Conservation (phyloP, 2,113 vertebrate species). For the Hydropotes inermis region DNA sequence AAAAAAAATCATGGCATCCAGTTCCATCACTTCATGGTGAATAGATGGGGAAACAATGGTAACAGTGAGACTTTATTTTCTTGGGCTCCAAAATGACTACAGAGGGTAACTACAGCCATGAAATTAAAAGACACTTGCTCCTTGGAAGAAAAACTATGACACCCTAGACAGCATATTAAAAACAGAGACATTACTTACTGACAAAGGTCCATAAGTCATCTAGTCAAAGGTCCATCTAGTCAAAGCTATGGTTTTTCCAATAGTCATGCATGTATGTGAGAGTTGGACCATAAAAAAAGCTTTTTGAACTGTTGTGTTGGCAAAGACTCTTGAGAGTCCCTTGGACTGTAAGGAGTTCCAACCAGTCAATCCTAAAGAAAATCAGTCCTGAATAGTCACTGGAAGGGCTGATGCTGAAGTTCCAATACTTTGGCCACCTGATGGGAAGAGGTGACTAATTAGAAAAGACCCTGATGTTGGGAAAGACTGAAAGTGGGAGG, state of each 20-base stretch:
- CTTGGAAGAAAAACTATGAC: neutral
- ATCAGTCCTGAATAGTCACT: neutral
- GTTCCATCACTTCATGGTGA: fast-evolving
- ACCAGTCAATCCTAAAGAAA: neutral
- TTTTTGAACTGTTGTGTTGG: neutral
- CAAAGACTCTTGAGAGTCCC: neutral
- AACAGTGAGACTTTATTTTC: neutral
- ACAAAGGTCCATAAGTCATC: neutral
- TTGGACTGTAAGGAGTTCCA: neutral
- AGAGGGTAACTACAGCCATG: neutral
- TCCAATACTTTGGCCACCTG: neutral
- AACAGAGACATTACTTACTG: neutral
- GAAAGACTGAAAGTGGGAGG: neutral
- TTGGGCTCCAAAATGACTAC: neutral
- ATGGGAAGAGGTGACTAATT: neutral
- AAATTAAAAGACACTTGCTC: neutral
- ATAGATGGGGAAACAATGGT: neutral
- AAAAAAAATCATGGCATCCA: neutral
- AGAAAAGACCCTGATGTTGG: neutral
- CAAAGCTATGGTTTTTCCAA: neutral
- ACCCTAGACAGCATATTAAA: neutral
- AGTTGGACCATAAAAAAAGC: neutral
- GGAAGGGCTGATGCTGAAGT: neutral
- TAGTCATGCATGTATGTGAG: neutral
- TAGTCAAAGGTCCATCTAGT: neutral